Percentiles rank a stretch among this genome's conserved stretches.
Conservation (phyloP, 2,888 invertebrate genomes). For the Agonopterix alstromeriana region DNA sequence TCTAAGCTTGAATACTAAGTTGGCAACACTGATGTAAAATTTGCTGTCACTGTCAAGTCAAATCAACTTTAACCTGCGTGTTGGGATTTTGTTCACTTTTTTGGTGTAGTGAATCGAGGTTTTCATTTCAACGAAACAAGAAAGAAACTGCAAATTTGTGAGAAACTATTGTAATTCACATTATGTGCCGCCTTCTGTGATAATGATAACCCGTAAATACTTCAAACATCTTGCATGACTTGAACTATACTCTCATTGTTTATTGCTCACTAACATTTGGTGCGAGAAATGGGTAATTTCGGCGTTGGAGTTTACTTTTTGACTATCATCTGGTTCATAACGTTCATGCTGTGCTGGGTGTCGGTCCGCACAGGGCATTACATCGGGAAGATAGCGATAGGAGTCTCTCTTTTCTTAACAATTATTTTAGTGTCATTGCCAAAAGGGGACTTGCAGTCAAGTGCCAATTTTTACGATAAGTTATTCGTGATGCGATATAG, state of each 20-base stretch:
- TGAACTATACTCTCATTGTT: constrained; percentile 9
- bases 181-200: constrained; percentile 29
- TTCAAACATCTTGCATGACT: constrained; percentile 31
- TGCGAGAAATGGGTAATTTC: constrained; percentile 58
- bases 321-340: constrained; percentile 79
- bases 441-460: constrained; percentile 50
- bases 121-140: neutral
- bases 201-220: constrained; percentile 33
- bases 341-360: constrained; percentile 79
- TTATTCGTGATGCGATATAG: constrained; percentile 45
- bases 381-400: constrained; percentile 78
- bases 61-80: too few relatives aligned
- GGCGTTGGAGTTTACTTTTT: constrained; percentile 82
- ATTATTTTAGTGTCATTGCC: constrained; percentile 78
- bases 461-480: constrained; percentile 70
- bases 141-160: neutral
- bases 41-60: too few relatives aligned
- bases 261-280: constrained; percentile 7
- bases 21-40: too few relatives aligned
- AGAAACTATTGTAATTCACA: constrained; percentile 9
- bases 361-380: constrained; percentile 80
- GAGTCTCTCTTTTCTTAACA: constrained; percentile 73
- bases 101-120: too few relatives aligned
- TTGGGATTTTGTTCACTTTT: too few relatives aligned
- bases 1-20: too few relatives aligned